These are phyloP conservation scores for Cylloceria caligata DNA, from an alignment of 2,888 invertebrate species.

Conservation along the genomic window DNA sequence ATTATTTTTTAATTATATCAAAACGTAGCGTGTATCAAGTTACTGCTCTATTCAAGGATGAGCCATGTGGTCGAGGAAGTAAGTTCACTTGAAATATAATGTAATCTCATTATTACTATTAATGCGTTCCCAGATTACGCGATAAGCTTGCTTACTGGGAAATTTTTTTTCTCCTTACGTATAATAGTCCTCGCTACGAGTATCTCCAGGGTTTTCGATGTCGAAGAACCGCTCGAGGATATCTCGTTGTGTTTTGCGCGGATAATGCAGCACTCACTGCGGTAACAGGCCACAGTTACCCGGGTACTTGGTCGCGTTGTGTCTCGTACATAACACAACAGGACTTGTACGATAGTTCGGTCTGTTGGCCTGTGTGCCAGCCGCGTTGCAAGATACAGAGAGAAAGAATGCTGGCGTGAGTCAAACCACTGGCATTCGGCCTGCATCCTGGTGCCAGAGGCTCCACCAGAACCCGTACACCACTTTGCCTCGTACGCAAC, in stretches of 20 bases:
- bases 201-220: constrained; percentile 24
- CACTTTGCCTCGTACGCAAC: constrained; percentile 32
- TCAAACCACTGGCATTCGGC: constrained; percentile 75
- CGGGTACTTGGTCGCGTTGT: constrained; percentile 33
- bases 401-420: constrained; percentile 75
- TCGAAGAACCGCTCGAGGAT: constrained; percentile 12
- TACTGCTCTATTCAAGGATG: constrained; percentile 13
- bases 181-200: neutral
- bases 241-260: constrained; percentile 5
- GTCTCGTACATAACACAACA: constrained; percentile 23
- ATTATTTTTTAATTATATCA: neutral
- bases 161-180: constrained; percentile 20
- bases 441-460: constrained; percentile 72
- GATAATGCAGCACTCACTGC: neutral
- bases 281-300: too few relatives aligned
- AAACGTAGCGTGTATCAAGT: constrained; percentile 10
- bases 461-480: constrained; percentile 21
- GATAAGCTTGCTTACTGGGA: constrained; percentile 45
- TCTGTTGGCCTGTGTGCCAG: constrained; percentile 22
- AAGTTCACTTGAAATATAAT: constrained; percentile 45
- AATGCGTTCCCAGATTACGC: constrained; percentile 34
- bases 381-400: constrained; percentile 41
- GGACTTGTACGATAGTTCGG: constrained; percentile 11
- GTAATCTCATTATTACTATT: constrained; percentile 51
- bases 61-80: constrained; percentile 37